Percentiles rank a stretch among this genome's conserved stretches.
Evolutionary conservation across 2,797 vertebrate species (phyloP).

Genomic region (Scolopax bukidnonensis): DNA sequence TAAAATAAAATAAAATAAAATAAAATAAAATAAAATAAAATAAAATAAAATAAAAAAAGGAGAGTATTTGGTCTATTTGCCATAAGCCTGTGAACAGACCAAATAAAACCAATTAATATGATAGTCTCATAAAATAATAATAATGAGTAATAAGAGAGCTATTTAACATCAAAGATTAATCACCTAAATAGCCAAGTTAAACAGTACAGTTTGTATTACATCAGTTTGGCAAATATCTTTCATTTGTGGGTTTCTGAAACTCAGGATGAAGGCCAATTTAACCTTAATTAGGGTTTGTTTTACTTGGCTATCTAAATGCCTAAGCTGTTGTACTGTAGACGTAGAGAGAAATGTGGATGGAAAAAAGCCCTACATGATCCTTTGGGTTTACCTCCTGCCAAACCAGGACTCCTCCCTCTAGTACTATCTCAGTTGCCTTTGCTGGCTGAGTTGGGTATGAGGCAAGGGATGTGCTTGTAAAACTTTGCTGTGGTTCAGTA

Average conservation of each 20-base stretch:
- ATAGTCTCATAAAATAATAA: conserved; percentile 32
- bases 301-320: neutral
- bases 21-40: fast-evolving
- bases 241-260: conserved; percentile 17
- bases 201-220: neutral
- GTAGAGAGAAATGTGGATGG: neutral
- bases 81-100: neutral
- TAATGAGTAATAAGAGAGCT: neutral
- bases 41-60: neutral
- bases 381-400: neutral
- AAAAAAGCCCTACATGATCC: neutral
- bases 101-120: neutral
- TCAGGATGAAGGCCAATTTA: neutral
- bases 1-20: neutral
- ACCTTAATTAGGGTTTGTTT: neutral
- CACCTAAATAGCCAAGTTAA: conserved; percentile 26
- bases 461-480: neutral
- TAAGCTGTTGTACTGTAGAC: neutral
- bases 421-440: neutral
- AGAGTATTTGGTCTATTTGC: neutral
- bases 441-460: neutral
- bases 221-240: neutral
- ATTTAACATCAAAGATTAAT: neutral
- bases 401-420: neutral
- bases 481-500: neutral